Percentiles rank a stretch among this genome's conserved stretches.
Conservation (phyloP, 2,797 vertebrate genomes). For the Florisuga fusca region DNA sequence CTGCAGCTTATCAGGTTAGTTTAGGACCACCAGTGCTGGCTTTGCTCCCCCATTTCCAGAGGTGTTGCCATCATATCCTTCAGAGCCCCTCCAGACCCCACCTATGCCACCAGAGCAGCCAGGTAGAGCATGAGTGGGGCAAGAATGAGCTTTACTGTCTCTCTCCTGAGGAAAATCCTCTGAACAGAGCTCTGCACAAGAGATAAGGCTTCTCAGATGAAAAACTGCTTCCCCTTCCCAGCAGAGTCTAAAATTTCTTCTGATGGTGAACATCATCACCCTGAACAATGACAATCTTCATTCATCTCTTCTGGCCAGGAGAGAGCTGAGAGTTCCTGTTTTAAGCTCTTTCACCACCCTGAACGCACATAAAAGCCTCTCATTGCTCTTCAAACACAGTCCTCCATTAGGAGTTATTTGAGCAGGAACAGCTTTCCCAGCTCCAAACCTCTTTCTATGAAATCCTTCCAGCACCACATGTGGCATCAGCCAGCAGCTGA, state of each 20-base stretch:
- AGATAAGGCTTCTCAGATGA: constrained; percentile 48
- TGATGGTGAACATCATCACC: background rate
- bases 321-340: constrained; percentile 53
- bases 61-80: background rate
- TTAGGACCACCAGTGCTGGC: background rate
- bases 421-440: constrained; percentile 20
- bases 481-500: background rate
- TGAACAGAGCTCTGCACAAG: background rate
- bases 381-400: constrained; percentile 36
- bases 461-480: background rate
- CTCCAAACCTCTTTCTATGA: background rate
- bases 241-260: constrained; percentile 43
- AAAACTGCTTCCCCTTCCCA: constrained; percentile 45
- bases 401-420: constrained; percentile 47
- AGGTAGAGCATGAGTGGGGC: accelerated
- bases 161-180: background rate
- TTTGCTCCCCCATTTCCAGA: accelerated
- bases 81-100: background rate
- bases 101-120: accelerated
- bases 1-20: background rate
- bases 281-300: constrained; percentile 63
- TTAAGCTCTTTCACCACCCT: constrained; percentile 11
- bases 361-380: constrained; percentile 55
- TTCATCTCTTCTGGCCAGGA: constrained; percentile 50
- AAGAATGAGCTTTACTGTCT: background rate